Base-by-base conservation (phyloP, 2,797 vertebrate species). In the Tachyglossus aculeatus region DNA sequence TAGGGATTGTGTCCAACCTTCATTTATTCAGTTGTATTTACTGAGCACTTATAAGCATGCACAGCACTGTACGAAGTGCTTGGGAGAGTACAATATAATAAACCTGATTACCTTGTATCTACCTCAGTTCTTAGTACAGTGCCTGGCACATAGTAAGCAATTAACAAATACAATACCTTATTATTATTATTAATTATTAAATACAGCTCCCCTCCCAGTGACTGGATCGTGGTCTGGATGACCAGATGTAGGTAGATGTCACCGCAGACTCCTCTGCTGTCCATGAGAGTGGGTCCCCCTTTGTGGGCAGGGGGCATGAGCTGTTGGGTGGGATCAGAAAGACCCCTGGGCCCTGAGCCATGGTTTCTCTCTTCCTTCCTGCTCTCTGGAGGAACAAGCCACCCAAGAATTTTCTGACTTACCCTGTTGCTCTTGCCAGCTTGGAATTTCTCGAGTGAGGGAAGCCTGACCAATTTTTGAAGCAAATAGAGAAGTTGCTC, bases 381-480 rank as follows among this genome's bases (percentile, higher is more conserved):
- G 43, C 25, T 27, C 18, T 16, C n/a, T 74, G 37, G 22, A 39
- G 25, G 54, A 45, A 5, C 18, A 51, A n/a, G 54, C 32, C 34
- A 18, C 41, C 60, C 48, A 27, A 14, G 34, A 82, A 54, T 84
- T 76, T 77, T 86, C 87, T 77, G 60, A 63, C 77, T 78, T 83
- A 77, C 62, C 40, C 63, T 52, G 18, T 24, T 29, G 45, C 39
- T 41, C 22, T 31, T 22, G 21, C 40, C 3, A 66, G 51, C 75
- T 78, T 50, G 67, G 65, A 66, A 71, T 75, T 82, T 81, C 32
- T 79, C 61, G 63, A 66, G 67, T n/a, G 77, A 73, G 56, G 76
- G 84, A 54, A 81, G 44, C 36, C 38, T 41, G 71, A 85, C 47
- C 64, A 71, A 47, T 69, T 78, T 78, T 75, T 74, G 54, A 70